Evolutionary conservation across 2,113 vertebrate genomes (phyloP).

Genomic region (Nannobrachium achirus): DNA sequence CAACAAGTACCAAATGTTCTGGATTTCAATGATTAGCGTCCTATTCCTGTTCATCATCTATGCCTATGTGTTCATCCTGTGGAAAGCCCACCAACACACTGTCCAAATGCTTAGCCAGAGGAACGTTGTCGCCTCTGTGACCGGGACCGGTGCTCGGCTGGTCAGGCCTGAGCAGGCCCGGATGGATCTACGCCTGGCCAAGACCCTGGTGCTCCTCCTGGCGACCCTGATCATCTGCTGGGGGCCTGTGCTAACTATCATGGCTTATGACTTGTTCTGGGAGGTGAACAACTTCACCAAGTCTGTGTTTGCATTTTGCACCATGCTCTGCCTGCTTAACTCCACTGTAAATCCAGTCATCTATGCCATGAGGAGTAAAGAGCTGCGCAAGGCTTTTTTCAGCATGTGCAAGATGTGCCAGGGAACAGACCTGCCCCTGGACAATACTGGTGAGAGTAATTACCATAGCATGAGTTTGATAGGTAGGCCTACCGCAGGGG

Average conservation of each 20-base stretch:
- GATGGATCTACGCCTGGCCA: slow-evolving; percentile 97
- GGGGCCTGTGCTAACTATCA: slow-evolving; percentile 96
- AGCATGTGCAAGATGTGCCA: slow-evolving; percentile 88
- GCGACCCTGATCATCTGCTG: slow-evolving; percentile 98
- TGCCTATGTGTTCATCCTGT: slow-evolving; percentile 97
- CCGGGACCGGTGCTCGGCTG: slow-evolving; percentile 93
- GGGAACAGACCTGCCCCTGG: slow-evolving; percentile 83
- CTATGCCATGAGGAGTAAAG: slow-evolving; percentile 97
- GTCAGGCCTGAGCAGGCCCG: slow-evolving; percentile 94
- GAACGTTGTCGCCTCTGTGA: slow-evolving; percentile 89
- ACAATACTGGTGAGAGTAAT: slow-evolving; percentile 95
- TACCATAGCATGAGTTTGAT: slow-evolving; percentile 89
- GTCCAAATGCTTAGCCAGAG: slow-evolving; percentile 98
- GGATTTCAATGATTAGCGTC: slow-evolving; percentile 93
- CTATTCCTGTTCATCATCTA: slow-evolving; percentile 97
- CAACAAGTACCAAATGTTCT: slow-evolving; percentile 95
- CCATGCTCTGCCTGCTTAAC: slow-evolving; percentile 97
- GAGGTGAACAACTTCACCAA: slow-evolving; percentile 96
- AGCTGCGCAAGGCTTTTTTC: slow-evolving; percentile 93
- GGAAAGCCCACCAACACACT: slow-evolving; percentile 96
- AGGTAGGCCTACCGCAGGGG: slow-evolving; percentile 79
- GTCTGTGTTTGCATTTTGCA: slow-evolving; percentile 97
- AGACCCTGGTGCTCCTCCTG: slow-evolving; percentile 96
- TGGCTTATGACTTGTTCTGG: slow-evolving; percentile 97
- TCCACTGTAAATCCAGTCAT: slow-evolving; percentile 98